Percentiles rank a stretch among this genome's conserved stretches.
These are phyloP conservation scores for Oncorhynchus masou DNA, from an alignment of 2,113 vertebrate species.

Conservation along the genomic window DNA sequence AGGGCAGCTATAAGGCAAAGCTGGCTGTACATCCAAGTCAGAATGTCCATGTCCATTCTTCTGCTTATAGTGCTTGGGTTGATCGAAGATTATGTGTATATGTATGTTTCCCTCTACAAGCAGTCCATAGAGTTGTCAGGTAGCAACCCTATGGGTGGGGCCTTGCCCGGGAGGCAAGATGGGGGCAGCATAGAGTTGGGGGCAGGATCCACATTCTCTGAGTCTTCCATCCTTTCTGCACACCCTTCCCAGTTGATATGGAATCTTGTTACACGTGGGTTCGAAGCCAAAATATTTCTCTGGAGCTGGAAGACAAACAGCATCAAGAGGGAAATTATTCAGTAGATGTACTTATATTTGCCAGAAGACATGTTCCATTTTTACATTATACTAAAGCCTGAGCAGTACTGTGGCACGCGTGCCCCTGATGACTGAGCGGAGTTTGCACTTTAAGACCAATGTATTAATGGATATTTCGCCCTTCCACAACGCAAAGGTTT, in stretches of 20 bases:
- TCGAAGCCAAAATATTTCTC: slow-evolving; percentile 88
- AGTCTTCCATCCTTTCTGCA: slow-evolving; percentile 81
- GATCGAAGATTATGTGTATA: not conserved
- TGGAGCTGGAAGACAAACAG: slow-evolving; percentile 76
- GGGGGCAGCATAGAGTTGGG: slow-evolving; percentile 77
- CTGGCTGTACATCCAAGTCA: slow-evolving; percentile 46
- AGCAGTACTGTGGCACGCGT: not conserved
- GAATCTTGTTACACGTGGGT: slow-evolving; percentile 89
- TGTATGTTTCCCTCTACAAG: slow-evolving; percentile 57
- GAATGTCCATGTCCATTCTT: slow-evolving; percentile 13
- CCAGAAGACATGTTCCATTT: not conserved
- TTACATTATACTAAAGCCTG: not conserved
- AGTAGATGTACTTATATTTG: not conserved
- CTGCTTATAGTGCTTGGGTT: not conserved
- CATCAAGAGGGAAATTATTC: not conserved
- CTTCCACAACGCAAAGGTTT: too few relatives aligned
- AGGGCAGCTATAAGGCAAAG: slow-evolving; percentile 54
- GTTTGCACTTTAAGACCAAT: too few relatives aligned
- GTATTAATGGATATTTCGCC: too few relatives aligned
- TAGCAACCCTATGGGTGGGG: slow-evolving; percentile 74
- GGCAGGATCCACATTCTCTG: slow-evolving; percentile 83
- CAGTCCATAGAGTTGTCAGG: slow-evolving; percentile 94
- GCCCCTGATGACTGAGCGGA: not conserved
- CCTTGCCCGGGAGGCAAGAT: slow-evolving; percentile 78
- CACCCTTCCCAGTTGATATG: slow-evolving; percentile 92